Evolutionary conservation across 2,888 invertebrate genomes (phyloP).

Genomic region (Mythimna ferrago): DNA sequence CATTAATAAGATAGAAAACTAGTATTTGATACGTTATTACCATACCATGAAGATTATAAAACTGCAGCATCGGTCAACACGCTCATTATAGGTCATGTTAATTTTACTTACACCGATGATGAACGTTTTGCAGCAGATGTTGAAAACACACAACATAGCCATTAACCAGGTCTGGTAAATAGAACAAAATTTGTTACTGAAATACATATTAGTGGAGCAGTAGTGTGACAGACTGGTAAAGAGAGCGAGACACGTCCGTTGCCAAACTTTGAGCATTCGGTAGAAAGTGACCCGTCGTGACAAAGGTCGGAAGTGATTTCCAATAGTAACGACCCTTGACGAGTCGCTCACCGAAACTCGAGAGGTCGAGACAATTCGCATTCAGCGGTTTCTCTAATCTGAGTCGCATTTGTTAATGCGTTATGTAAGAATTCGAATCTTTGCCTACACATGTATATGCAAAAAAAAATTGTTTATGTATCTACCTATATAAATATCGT

Average conservation of each 20-base stretch:
- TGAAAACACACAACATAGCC: constrained; percentile 36
- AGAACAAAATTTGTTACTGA: constrained; percentile 51
- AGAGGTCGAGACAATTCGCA: constrained; percentile 56
- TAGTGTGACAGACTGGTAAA: constrained; percentile 65
- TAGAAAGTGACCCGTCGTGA: constrained; percentile 85
- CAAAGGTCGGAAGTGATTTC: constrained; percentile 89
- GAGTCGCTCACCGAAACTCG: constrained; percentile 67
- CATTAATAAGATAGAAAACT: constrained; percentile 2
- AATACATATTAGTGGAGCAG: constrained; percentile 59
- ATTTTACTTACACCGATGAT: constrained; percentile 37
- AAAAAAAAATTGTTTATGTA: no score
- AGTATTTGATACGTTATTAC: background rate
- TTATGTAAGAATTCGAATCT: constrained; percentile 43
- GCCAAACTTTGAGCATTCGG: constrained; percentile 70
- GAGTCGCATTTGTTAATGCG: constrained; percentile 41
- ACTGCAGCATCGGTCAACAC: constrained; percentile 25
- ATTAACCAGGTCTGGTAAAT: constrained; percentile 51
- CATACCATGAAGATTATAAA: constrained; percentile 23
- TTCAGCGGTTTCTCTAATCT: constrained; percentile 71
- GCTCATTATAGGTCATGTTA: constrained; percentile 38
- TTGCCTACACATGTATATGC: constrained; percentile 2
- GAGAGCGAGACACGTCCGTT: constrained; percentile 79
- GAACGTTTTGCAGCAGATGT: constrained; percentile 43
- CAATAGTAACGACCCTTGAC: constrained; percentile 86
- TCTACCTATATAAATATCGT: constrained; percentile 5